Evolutionary conservation across 2,797 vertebrate genomes (phyloP).

Genomic region (Rhincodon typus): DNA sequence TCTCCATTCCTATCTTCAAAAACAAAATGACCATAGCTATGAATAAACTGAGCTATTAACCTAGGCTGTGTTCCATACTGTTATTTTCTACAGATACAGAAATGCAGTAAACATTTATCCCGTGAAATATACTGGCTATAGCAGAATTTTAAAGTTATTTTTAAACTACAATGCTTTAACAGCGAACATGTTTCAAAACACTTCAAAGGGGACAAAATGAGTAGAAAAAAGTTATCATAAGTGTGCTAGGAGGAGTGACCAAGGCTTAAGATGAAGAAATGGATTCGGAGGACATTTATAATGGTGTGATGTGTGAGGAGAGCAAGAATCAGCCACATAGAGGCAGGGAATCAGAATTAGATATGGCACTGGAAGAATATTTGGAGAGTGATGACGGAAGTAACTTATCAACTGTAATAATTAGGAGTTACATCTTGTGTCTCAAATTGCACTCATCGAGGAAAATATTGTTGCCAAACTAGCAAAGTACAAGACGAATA

Average conservation of each 20-base stretch:
- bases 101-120: neutral
- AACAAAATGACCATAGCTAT: neutral
- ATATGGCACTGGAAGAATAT: neutral
- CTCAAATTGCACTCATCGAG: neutral
- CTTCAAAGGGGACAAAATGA: neutral
- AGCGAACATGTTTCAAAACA: neutral
- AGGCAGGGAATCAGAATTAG: neutral
- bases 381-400: neutral
- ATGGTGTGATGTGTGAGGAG: neutral
- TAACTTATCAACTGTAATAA: neutral
- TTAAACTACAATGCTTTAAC: neutral
- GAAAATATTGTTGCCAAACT: constrained; percentile 19
- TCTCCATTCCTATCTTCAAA: neutral
- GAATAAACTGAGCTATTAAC: neutral
- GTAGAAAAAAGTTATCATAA: neutral
- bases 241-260: neutral
- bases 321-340: neutral
- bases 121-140: neutral
- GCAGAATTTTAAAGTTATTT: neutral
- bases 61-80: too few species aligned
- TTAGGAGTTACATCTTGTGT: neutral
- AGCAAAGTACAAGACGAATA: neutral
- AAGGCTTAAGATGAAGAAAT: neutral
- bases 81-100: neutral
- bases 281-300: neutral